Base-by-base conservation (phyloP, 2,888 invertebrate genomes). In the Liposcelis brunnea region DNA sequence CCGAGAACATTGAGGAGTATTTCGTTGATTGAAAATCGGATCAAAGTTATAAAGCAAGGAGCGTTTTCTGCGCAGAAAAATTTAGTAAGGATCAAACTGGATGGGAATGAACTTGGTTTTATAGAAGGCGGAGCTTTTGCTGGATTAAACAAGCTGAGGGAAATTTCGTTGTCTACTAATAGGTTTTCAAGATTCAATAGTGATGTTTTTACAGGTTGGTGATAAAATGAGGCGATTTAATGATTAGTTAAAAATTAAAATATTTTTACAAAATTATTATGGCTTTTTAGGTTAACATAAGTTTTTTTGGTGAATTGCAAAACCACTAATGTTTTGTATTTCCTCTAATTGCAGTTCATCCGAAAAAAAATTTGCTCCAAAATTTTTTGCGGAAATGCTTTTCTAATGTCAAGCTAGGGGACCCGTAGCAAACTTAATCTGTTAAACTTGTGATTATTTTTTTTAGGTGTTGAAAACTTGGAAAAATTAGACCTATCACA, bases 401-500 rank as follows among this genome's bases (percentile, higher is more conserved):
- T n/a, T n/a, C n/a, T n/a, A n/a, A n/a, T n/a, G n/a, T n/a, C n/a
- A n/a, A n/a, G n/a, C n/a, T n/a, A n/a, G n/a, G n/a, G n/a, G n/a
- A n/a, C n/a, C n/a, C n/a, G n/a, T n/a, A n/a, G n/a, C n/a, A 12
- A 38, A 43, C 33, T 37, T 18, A 12, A 36, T 35, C 4, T 33
- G 34, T 35, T 46, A 12, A 43, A n/a, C 34, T 33, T 32, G 8
- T 26, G 34, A 15, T 43, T 36, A 14, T 16, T 38, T 43, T 45
- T 47, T 52, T 37, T 53, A 68, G 77, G 84, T 45, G 74, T 83
- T 3, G 73, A 75, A 47, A 77, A 78, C 54, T 66, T 93, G 49
- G 75, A 81, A 54, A 77, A 77, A 53, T 65, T 94, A 51, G 86
- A 90, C 60, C 66, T 94, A 19, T 84, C 87, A 0, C 78, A 82